Evolutionary conservation across 2,797 vertebrate species (phyloP).

Genomic region (Sorex maritimensis): DNA sequence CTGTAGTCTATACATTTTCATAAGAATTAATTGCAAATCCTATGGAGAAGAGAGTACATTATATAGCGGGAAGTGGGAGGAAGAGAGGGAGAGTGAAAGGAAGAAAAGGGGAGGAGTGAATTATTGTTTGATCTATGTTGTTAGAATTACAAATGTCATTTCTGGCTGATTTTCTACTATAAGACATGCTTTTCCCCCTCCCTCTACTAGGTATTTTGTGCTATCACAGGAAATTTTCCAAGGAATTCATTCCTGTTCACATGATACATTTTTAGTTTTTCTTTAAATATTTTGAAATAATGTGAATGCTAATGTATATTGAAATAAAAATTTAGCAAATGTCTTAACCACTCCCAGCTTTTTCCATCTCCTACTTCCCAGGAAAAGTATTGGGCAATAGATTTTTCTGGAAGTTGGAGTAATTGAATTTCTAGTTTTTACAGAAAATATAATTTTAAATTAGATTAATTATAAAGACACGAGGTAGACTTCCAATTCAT

Average conservation of each 20-base stretch:
- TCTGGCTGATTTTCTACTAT: neutral
- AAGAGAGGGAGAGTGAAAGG: neutral
- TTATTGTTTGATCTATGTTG: neutral
- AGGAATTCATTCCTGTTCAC: neutral
- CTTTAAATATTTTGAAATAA: slow-evolving; percentile 39
- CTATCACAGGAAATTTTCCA: neutral
- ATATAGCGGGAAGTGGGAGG: neutral
- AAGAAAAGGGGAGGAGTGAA: neutral
- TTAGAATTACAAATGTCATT: neutral
- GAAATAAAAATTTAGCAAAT: slow-evolving; percentile 14
- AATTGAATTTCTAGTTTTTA: slow-evolving; percentile 11
- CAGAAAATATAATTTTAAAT: slow-evolving; percentile 23
- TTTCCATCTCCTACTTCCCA: neutral
- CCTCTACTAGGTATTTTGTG: neutral
- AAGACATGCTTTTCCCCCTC: neutral
- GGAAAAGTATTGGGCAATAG: neutral
- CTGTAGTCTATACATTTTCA: neutral
- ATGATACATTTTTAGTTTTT: neutral
- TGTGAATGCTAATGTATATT: slow-evolving; percentile 24
- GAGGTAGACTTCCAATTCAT: neutral
- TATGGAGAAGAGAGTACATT: slow-evolving; percentile 1
- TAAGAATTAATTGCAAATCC: slow-evolving; percentile 55
- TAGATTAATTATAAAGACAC: neutral
- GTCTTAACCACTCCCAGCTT: neutral
- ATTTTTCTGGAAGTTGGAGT: neutral